phyloP scores from a whole-genome alignment of 2,113 vertebrate species.

The Martes martes region DNA sequence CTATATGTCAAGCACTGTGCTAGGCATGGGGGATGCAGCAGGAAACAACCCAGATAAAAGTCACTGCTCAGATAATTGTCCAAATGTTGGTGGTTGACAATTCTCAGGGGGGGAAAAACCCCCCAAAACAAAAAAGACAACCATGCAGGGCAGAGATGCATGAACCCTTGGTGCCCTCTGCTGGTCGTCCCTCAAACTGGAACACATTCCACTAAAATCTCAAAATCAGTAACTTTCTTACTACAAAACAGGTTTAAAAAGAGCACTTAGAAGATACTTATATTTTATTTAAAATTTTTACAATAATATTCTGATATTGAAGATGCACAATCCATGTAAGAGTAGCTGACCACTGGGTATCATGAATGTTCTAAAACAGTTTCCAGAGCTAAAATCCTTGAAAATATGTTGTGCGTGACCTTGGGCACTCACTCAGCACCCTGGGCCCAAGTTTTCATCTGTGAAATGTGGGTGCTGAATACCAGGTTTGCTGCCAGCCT shows the following conservation, averaged over 20 bases:
- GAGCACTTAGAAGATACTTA: background rate
- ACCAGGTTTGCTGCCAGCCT: background rate
- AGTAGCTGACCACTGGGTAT: slow-evolving; percentile 16
- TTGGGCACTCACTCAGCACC: background rate
- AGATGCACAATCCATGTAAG: background rate
- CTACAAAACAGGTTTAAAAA: background rate
- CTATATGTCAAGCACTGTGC: background rate
- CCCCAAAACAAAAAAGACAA: too few species aligned
- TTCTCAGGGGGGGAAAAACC: background rate
- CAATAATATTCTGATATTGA: background rate
- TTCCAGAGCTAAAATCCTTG: background rate
- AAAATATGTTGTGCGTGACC: background rate
- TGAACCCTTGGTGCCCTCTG: slow-evolving; percentile 35
- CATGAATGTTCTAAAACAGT: background rate
- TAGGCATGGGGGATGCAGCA: background rate
- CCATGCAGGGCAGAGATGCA: background rate
- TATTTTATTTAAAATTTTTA: background rate
- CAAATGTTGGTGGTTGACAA: background rate
- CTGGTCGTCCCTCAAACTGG: slow-evolving; percentile 6
- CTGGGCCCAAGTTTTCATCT: background rate
- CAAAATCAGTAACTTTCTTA: background rate
- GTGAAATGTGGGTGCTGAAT: background rate
- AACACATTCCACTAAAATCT: background rate
- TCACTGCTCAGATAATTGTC: background rate
- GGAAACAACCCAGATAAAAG: background rate